Conservation (phyloP, 2,797 vertebrate species). For the Helicolenus hilgendorfi region DNA sequence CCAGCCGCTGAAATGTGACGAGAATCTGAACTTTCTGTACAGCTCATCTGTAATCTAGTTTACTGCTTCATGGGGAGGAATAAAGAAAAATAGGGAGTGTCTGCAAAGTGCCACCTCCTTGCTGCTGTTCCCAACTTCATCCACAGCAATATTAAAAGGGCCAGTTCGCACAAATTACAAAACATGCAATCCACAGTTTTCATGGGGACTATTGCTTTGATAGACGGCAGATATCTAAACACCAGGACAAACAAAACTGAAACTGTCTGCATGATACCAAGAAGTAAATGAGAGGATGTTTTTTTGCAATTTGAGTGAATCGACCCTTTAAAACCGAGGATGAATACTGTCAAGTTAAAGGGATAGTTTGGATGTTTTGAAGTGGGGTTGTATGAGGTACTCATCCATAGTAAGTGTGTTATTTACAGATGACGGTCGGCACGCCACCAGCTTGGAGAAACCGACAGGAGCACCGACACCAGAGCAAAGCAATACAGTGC, state of each 20-base stretch:
- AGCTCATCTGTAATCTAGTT: neutral
- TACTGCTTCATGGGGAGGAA: neutral
- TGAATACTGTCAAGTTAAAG: no score
- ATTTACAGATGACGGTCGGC: no score
- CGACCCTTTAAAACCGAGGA: neutral
- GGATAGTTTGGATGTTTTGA: no score
- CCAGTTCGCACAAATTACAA: neutral
- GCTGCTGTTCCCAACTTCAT: neutral
- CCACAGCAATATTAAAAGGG: neutral
- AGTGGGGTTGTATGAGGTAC: no score
- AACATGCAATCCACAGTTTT: neutral
- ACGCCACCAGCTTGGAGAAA: no score
- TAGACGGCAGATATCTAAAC: neutral
- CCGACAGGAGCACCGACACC: no score
- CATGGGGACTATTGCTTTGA: neutral
- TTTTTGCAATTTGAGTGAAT: neutral
- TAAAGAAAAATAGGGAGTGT: neutral
- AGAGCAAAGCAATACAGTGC: no score
- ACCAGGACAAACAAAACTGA: neutral
- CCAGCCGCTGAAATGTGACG: constrained; percentile 19
- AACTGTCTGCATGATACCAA: neutral
- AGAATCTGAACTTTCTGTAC: neutral
- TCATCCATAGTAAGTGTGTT: no score
- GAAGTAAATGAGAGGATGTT: neutral
- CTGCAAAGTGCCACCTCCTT: neutral